A percentile compares a stretch with the other conserved stretches of the same genome.
These are phyloP conservation scores for Callinectes sapidus DNA, from an alignment of 2,888 invertebrate genomes.

Conservation along the genomic window DNA sequence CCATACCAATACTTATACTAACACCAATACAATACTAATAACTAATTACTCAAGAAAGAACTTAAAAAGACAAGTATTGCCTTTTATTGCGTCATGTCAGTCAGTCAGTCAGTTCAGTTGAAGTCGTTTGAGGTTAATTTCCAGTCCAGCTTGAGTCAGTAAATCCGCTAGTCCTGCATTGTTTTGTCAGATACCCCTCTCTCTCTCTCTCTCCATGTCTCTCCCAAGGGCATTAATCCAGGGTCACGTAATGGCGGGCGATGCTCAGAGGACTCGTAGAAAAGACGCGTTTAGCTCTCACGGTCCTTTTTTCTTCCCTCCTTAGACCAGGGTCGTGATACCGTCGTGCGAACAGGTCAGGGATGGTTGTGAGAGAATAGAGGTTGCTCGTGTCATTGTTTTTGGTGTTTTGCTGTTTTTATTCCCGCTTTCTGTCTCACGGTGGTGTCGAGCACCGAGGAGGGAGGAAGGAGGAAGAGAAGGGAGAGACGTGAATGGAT, in stretches of 20 bases:
- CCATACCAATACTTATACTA: too few relatives aligned
- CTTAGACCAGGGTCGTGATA: neutral
- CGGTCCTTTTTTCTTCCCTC: neutral
- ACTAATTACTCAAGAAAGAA: neutral
- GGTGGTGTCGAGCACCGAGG: neutral
- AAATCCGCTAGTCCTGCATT: too few relatives aligned
- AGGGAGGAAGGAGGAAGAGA: neutral
- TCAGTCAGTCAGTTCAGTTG: neutral
- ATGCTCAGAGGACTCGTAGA: neutral
- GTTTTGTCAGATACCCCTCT: too few relatives aligned
- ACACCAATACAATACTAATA: too few relatives aligned
- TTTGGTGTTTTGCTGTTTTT: neutral
- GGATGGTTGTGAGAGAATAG: neutral
- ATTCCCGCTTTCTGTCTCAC: neutral
- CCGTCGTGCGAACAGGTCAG: constrained; percentile 3
- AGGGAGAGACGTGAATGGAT: neutral
- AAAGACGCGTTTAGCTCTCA: neutral
- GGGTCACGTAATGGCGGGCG: constrained; percentile 10
- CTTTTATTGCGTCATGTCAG: neutral
- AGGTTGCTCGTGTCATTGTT: neutral
- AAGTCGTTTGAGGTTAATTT: neutral
- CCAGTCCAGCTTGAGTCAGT: neutral
- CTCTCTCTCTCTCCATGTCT: neutral
- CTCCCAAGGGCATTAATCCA: neutral
- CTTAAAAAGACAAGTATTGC: neutral